Percentiles rank a stretch among this genome's conserved stretches.
Evolutionary conservation across 2,797 vertebrate species (phyloP).

Genomic region (Anguilla obscura): DNA sequence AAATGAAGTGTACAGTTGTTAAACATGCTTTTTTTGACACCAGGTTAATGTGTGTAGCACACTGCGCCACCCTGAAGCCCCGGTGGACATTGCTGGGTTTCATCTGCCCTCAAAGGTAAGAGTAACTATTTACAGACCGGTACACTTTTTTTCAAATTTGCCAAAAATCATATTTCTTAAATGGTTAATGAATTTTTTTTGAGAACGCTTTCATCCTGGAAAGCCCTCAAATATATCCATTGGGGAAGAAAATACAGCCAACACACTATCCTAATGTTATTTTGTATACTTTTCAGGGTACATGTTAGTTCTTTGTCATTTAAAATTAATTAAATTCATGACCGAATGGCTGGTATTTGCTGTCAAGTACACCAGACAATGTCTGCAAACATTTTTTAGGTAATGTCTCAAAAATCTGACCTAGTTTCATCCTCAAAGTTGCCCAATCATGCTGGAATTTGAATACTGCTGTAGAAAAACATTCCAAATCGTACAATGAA

Average conservation of each 20-base stretch:
- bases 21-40: conserved; percentile 12
- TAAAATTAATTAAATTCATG: background rate
- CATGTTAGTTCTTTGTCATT: background rate
- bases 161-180: background rate
- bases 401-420: background rate
- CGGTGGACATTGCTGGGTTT: conserved; percentile 83
- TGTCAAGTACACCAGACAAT: background rate
- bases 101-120: conserved; percentile 86
- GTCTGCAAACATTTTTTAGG: background rate
- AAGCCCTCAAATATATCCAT: background rate
- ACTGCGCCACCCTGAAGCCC: conserved; percentile 82
- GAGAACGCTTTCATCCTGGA: background rate
- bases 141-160: background rate
- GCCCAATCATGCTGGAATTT: background rate
- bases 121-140: background rate
- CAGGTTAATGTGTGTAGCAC: conserved; percentile 80
- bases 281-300: background rate
- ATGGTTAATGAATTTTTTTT: background rate
- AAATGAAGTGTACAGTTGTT: background rate
- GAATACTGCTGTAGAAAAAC: background rate
- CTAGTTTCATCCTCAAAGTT: background rate
- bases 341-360: background rate
- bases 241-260: background rate
- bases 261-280: background rate
- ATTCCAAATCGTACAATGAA: background rate